Percentiles rank a stretch among this genome's conserved stretches.
Conservation (phyloP, 2,113 vertebrate genomes). For the Solea senegalensis region DNA sequence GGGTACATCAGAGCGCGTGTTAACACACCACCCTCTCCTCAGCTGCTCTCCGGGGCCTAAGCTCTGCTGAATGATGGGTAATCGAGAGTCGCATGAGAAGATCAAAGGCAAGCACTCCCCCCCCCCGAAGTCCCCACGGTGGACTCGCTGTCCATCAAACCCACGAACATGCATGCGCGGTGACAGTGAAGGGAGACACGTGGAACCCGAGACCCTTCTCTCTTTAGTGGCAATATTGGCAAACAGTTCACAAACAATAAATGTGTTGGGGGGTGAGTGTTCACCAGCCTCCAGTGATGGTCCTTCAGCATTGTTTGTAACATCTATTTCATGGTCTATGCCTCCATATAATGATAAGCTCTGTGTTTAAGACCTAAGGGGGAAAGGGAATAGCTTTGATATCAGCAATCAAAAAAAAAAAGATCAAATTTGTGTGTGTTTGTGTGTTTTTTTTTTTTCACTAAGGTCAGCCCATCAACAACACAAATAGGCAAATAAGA, state of each 20-base stretch:
- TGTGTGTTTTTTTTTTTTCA: constrained; percentile 1
- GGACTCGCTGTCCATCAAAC: constrained; percentile 73
- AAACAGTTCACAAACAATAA: constrained; percentile 58
- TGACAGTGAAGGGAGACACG: constrained; percentile 60
- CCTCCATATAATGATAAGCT: constrained; percentile 58
- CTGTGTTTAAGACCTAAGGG: constrained; percentile 46
- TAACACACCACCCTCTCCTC: constrained; percentile 58
- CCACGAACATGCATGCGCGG: constrained; percentile 51
- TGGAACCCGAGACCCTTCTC: constrained; percentile 38
- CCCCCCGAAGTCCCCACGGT: constrained; percentile 46
- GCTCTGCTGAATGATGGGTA: constrained; percentile 71
- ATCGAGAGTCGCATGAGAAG: constrained; percentile 71
- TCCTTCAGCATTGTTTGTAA: constrained; percentile 53
- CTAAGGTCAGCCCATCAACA: constrained; percentile 30
- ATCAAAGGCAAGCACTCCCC: constrained; percentile 65
- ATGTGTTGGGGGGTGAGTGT: constrained; percentile 53
- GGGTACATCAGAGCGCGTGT: constrained; percentile 59
- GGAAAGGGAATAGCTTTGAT: constrained; percentile 26
- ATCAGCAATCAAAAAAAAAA: constrained; percentile 30
- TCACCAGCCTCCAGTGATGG: constrained; percentile 47
- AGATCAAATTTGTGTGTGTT: not conserved
- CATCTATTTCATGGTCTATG: constrained; percentile 71
- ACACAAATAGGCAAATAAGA: constrained; percentile 53
- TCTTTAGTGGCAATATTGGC: constrained; percentile 28
- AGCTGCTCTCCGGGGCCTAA: constrained; percentile 55